These are phyloP conservation scores for Crypturellus undulatus DNA, from an alignment of 2,113 vertebrate genomes.

Conservation along the genomic window DNA sequence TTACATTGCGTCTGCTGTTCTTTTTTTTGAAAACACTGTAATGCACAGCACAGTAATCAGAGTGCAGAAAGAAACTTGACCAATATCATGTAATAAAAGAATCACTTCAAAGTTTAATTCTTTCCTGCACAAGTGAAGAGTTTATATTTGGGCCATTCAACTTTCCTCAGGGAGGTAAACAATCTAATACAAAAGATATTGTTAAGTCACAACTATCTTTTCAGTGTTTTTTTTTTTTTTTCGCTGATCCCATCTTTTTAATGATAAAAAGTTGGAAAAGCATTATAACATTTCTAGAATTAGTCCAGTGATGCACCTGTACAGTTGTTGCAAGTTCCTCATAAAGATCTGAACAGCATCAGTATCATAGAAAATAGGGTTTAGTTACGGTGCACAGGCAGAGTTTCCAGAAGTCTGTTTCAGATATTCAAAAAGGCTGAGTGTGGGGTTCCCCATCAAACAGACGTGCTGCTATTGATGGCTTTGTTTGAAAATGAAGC, in stretches of 20 bases:
- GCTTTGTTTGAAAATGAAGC: not conserved
- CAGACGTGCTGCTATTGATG: not conserved
- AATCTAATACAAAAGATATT: not conserved
- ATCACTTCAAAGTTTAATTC: conserved; percentile 28
- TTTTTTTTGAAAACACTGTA: not conserved
- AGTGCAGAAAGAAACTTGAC: not conserved
- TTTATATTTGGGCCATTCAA: conserved; percentile 20
- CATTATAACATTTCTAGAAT: not conserved
- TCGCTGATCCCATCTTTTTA: not conserved
- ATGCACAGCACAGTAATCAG: conserved; percentile 25
- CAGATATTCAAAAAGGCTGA: not conserved
- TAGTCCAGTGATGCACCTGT: not conserved
- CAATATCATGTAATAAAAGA: not conserved
- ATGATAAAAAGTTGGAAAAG: not conserved
- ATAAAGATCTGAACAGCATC: not conserved
- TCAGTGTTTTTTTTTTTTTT: not conserved
- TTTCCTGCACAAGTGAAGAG: conserved; percentile 20
- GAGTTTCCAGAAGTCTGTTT: not conserved
- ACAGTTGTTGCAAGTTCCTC: not conserved
- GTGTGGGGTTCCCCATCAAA: not conserved
- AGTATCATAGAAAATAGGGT: not conserved
- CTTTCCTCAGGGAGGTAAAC: conserved; percentile 17
- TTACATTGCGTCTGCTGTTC: not conserved
- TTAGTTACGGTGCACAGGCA: not conserved
- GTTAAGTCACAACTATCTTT: not conserved